Base-by-base conservation (phyloP, 2,888 invertebrate genomes). In the Tigriopus californicus region DNA sequence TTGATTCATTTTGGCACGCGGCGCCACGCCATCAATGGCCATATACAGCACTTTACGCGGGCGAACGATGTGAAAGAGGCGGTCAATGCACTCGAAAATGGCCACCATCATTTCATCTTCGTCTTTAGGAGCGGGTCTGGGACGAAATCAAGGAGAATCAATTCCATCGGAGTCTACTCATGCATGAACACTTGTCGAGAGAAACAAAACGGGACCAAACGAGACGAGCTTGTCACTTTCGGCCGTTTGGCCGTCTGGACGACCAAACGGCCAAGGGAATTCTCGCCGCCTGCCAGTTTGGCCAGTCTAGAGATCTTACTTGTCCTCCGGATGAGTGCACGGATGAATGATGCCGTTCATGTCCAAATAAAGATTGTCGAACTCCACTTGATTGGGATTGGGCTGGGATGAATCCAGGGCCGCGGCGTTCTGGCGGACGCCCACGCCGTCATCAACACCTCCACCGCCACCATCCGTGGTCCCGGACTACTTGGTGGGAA, bases 281-380 rank as follows among this genome's bases (percentile, higher is more conserved):
- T n/a, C n/a, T n/a, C n/a, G n/a, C n/a, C n/a, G n/a, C n/a, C n/a
- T n/a, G n/a, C n/a, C n/a, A n/a, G n/a, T n/a, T n/a, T n/a, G n/a
- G n/a, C n/a, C n/a, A n/a, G n/a, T n/a, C n/a, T n/a, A n/a, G n/a
- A 22, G 13, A 47, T 42, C 69, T 69, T 67, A 76, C 73, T 85
- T 88, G 71, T 98, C 89, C 72, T 98, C 97, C 0, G 98, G 98
- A 79, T 98, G 98, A 10, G 95, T 97, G 70, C 98, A 99, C 0
- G 97, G 97, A 75, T 99, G 98, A 67, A 98, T 98, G 65, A 98
- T 99, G 0, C 98, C 98, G 70, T 98, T 98, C 98, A 98, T 98
- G 69, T 98, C 98, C 68, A 98, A 74, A 71, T 99, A 98, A 8
- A 97, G 74, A 73, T 98, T 98, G 73, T 98, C 98, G 76, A 98